A percentile compares a stretch with the other conserved stretches of the same genome.
Conservation (phyloP, 2,113 vertebrate species). For the Cryptotis parvus region DNA sequence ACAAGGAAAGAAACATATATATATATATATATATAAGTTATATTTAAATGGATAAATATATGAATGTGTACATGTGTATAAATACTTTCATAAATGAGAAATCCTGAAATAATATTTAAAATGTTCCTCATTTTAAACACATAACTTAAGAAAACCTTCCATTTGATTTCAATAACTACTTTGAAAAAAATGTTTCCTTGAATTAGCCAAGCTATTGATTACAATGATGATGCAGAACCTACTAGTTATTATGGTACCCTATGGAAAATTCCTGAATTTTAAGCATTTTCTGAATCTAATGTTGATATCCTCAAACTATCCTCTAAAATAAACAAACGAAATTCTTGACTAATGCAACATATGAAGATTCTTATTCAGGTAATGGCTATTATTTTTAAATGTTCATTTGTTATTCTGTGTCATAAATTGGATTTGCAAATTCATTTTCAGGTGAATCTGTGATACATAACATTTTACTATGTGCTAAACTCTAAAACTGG, state of each 20-base stretch:
- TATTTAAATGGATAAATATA: neutral
- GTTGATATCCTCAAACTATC: constrained; percentile 60
- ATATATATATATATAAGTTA: neutral
- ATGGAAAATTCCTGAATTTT: constrained; percentile 52
- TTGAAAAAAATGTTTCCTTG: constrained; percentile 50
- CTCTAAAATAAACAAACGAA: constrained; percentile 71
- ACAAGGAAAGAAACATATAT: neutral
- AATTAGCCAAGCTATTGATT: constrained; percentile 27
- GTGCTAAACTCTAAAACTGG: constrained; percentile 36
- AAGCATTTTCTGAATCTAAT: constrained; percentile 68
- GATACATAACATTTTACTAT: constrained; percentile 61
- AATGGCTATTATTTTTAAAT: constrained; percentile 72
- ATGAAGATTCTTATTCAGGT: constrained; percentile 67
- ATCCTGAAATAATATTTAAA: neutral
- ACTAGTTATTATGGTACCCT: constrained; percentile 21
- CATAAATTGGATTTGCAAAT: constrained; percentile 60
- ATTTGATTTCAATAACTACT: constrained; percentile 42
- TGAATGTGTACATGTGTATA: too few relatives aligned
- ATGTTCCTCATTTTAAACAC: constrained; percentile 9
- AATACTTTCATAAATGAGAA: neutral
- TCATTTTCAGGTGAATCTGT: too few relatives aligned
- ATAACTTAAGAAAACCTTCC: neutral
- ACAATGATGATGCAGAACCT: constrained; percentile 41
- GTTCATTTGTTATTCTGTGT: constrained; percentile 65
- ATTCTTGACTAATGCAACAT: constrained; percentile 64